Evolutionary conservation across 1,140 invertebrate genomes (phyloP).

Genomic region (Acromyrmex charruanus): DNA sequence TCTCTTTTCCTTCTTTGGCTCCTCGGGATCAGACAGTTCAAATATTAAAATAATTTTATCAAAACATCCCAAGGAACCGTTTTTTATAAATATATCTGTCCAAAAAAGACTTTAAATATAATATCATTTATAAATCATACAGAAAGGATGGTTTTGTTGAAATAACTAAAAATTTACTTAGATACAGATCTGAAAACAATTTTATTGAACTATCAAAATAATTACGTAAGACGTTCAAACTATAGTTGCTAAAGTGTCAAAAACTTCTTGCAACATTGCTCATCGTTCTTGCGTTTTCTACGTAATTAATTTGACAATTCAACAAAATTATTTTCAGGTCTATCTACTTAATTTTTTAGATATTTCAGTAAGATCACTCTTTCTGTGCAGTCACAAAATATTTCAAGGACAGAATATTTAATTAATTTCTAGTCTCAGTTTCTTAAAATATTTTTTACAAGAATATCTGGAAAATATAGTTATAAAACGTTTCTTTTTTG

Average conservation of each 20-base stretch:
- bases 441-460: not conserved
- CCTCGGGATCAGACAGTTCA: conserved; percentile 13
- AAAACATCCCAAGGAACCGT: not conserved
- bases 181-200: too few species aligned
- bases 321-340: too few species aligned
- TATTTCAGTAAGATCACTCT: too few species aligned
- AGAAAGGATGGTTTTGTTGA: too few species aligned
- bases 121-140: not conserved
- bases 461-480: not conserved
- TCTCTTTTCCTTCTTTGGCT: conserved; percentile 8
- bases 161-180: too few species aligned
- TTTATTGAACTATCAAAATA: too few species aligned
- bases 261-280: too few species aligned
- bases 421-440: not conserved
- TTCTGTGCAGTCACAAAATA: not conserved
- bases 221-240: too few species aligned
- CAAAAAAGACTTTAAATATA: not conserved
- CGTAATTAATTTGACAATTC: too few species aligned
- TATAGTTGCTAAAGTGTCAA: too few species aligned
- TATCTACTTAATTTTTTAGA: too few species aligned
- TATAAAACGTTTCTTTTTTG: not conserved
- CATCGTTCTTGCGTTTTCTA: too few species aligned
- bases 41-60: conserved; percentile 36
- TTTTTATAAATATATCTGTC: conserved; percentile 9
- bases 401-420: not conserved